Percentiles rank a stretch among this genome's conserved stretches.
Evolutionary conservation across 37 sponge, comb jelly and placozoan genomes (phyloP).

Genomic region (Cliona cf. orientalis): DNA sequence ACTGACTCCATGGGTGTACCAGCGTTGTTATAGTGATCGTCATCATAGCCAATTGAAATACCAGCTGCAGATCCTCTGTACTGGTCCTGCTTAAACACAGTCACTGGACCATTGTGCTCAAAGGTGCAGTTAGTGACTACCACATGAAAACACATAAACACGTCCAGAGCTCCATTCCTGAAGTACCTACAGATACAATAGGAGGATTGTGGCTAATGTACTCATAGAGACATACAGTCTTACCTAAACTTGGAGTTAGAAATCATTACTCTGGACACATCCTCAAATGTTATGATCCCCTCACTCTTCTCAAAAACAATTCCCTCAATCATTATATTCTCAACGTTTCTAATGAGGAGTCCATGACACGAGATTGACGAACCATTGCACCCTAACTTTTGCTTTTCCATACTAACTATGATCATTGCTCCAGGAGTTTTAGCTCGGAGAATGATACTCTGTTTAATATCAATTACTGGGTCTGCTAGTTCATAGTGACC

Average conservation of each 20-base stretch:
- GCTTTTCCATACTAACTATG: no score
- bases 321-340: no score
- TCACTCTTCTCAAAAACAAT: conserved; percentile 19
- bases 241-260: conserved; percentile 34
- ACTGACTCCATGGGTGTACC: neutral
- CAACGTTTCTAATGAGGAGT: no score
- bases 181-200: conserved; percentile 19
- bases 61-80: conserved; percentile 17
- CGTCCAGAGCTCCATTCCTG: conserved; percentile 25
- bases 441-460: no score
- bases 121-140: conserved; percentile 6
- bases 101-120: conserved; percentile 15
- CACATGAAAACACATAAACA: neutral
- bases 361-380: no score
- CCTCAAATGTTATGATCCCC: conserved; percentile 7
- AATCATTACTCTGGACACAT: conserved; percentile 8
- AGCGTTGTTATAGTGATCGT: neutral
- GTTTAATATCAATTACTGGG: no score
- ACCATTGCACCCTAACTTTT: no score
- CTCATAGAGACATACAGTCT: neutral
- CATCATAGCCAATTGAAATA: conserved; percentile 1
- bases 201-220: neutral
- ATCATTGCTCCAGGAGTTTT: no score
- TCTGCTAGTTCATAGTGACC: no score
- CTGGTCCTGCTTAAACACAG: neutral